phyloP scores from a whole-genome alignment of 2,113 vertebrate genomes.

The Cyphomyrus plagiostoma region DNA sequence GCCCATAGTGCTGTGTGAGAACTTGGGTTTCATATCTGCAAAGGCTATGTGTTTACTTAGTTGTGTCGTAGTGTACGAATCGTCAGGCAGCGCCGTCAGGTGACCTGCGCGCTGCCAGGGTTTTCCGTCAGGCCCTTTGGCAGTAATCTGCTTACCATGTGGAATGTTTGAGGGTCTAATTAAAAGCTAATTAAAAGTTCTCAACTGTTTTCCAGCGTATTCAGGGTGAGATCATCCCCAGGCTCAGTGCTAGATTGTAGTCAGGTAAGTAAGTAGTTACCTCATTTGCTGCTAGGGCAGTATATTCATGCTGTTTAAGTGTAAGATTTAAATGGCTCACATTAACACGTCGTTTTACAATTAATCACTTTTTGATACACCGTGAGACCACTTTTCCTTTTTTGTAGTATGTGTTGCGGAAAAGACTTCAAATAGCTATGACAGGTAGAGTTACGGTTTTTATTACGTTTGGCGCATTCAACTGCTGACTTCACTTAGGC shows the following conservation, averaged over 20 bases:
- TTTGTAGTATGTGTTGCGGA: background rate
- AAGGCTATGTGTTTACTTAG: background rate
- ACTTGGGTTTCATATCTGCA: background rate
- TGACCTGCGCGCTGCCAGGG: background rate
- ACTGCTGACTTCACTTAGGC: background rate
- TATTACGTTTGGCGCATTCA: background rate
- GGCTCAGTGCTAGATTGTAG: background rate
- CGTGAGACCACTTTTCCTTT: background rate
- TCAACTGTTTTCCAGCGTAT: background rate
- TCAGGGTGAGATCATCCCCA: background rate
- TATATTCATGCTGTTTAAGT: background rate
- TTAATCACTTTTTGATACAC: background rate
- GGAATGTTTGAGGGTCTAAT: conserved; percentile 13
- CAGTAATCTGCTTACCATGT: background rate
- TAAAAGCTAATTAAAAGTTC: no score
- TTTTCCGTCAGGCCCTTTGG: background rate
- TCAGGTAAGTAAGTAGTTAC: background rate
- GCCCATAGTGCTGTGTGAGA: background rate
- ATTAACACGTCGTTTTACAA: background rate
- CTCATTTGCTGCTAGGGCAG: background rate
- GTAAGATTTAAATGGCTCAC: background rate
- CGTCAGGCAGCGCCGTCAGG: background rate
- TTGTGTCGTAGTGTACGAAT: background rate
- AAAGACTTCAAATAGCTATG: background rate
- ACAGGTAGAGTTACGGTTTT: background rate